Percentiles rank a stretch among this genome's conserved stretches.
These are phyloP conservation scores for Nasonia giraulti DNA, from an alignment of 1,140 invertebrate species.

Conservation along the genomic window DNA sequence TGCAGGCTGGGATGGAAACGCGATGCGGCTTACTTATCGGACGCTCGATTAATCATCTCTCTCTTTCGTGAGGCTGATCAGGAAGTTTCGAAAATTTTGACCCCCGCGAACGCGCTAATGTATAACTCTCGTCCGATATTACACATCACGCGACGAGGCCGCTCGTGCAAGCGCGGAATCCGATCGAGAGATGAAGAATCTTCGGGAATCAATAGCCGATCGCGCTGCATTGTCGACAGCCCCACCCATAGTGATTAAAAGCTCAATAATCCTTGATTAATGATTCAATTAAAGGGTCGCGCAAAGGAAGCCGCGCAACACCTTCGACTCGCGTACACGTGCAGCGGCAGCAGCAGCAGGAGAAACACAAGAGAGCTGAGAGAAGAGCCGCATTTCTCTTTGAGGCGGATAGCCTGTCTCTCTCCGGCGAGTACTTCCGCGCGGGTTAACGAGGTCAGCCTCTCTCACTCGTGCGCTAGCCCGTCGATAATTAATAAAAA, in stretches of 20 bases:
- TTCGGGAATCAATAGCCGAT: slow-evolving; percentile 26
- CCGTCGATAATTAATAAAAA: slow-evolving; percentile 67
- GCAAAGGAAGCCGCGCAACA: slow-evolving; percentile 29
- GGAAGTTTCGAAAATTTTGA: not conserved
- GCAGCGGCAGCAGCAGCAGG: not conserved
- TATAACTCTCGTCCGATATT: too few relatives aligned
- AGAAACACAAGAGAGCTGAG: too few relatives aligned
- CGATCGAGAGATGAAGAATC: slow-evolving; percentile 26
- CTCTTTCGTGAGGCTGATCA: not conserved
- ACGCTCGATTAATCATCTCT: too few relatives aligned
- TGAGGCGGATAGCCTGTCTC: slow-evolving; percentile 5
- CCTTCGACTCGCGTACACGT: not conserved
- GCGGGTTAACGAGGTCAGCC: slow-evolving; percentile 59
- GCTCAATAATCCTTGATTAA: slow-evolving; percentile 49
- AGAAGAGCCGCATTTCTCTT: slow-evolving; percentile 22
- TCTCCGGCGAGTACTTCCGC: slow-evolving; percentile 16
- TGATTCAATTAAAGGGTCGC: slow-evolving; percentile 45
- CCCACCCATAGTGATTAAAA: slow-evolving; percentile 36
- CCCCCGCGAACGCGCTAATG: too few relatives aligned
- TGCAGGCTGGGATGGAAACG: not conserved
- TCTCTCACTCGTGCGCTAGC: slow-evolving; percentile 42
- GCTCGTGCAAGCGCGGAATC: too few relatives aligned
- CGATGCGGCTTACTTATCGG: too few relatives aligned
- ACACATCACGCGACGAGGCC: not conserved
- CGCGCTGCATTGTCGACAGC: slow-evolving; percentile 34